Evolutionary conservation across 92 coral and sea anemone genomes (phyloP), one percentile per base, ranked within the genome.

Genomic region (Phenganax marumi): DNA sequence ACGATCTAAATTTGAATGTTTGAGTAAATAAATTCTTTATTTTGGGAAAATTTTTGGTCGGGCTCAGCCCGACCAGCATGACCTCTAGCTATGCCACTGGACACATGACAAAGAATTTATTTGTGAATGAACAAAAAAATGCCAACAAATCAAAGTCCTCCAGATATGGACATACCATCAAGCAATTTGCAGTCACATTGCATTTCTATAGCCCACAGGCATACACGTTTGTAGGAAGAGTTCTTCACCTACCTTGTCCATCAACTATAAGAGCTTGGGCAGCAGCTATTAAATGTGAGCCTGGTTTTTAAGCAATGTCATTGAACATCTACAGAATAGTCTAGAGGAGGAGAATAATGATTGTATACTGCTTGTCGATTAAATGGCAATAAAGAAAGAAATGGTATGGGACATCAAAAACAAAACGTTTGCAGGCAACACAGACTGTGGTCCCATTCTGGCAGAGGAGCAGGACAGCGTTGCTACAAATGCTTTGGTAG

Each of bases 381-480:
- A 76, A 55, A 76, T 76, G 64, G 24, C 81, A 14, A 52, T 76
- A 52, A 76, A 76, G 12, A 61, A 76, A 76, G 68, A 55, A 76
- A 57, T 73, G 3, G 60, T 73, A 19, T 76, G 66, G 62, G 48
- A 76, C 43, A 76, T 10, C 11, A 52, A 76, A 52, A 61, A 76
- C 66, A 46, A 76, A 19, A 51, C 21, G 33, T 55, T 76, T 76
- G 66, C 66, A 13, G 70, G 81, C 68, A 52, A 52, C 33, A 61
- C 62, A 61, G 81, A 55, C 46, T 76, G 52, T 61, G 81, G 81
- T n/a, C 23, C 12, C 23, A 68, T 68, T 4, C n/a, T 22, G 43
- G 43, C 43, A 33, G 43, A 33, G 43, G 43, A 33, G 43, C 43
- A 33, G 43, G 43, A 33, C 43, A 33, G 43, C 43, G 5, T 33